Conservation (phyloP, 1,140 invertebrate genomes). For the Bradynema listronoti region DNA sequence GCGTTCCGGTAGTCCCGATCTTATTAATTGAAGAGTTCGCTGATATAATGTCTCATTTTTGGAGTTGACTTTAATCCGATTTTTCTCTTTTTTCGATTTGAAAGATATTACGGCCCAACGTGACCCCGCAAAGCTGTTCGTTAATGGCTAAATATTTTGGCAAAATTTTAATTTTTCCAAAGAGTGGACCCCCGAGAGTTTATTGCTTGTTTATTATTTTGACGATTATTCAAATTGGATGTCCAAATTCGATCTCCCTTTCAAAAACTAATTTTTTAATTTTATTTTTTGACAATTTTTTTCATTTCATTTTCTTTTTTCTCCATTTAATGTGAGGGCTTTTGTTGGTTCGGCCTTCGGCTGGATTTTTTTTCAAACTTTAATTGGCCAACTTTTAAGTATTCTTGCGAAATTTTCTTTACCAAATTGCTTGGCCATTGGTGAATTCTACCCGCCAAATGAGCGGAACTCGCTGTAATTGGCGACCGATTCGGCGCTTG, state of each 20-base stretch:
- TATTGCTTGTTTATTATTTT: not conserved
- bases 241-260: not conserved
- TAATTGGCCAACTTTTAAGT: not conserved
- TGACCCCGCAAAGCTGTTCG: not conserved
- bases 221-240: not conserved
- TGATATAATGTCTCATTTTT: no score
- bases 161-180: not conserved
- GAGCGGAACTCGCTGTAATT: constrained; percentile 1
- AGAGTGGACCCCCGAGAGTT: not conserved
- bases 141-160: not conserved
- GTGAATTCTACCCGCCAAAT: not conserved
- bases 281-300: not conserved
- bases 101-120: not conserved
- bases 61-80: no score
- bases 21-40: no score
- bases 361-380: not conserved
- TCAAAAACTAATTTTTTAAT: not conserved
- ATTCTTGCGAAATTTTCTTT: not conserved
- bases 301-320: not conserved
- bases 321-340: not conserved
- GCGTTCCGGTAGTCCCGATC: no score
- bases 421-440: constrained; percentile 6
- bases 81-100: no score
- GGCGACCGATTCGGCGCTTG: not conserved
- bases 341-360: not conserved